Conservation (phyloP, 2,888 invertebrate species). For the Drosophila peninsularis region DNA sequence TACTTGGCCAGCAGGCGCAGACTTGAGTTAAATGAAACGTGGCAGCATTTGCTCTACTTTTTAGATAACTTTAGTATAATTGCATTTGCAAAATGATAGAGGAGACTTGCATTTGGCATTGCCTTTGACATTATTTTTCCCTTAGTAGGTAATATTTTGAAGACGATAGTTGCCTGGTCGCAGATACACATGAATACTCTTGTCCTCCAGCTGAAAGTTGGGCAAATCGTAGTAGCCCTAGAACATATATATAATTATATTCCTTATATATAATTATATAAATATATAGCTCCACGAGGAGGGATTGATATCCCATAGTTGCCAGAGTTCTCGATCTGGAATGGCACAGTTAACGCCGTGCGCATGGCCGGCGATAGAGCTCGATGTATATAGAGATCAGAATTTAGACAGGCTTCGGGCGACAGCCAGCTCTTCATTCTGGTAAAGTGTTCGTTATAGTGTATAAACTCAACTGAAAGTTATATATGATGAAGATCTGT, state of each 20-base stretch:
- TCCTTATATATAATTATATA: too few relatives aligned
- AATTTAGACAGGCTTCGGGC: conserved; percentile 15
- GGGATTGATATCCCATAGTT: too few relatives aligned
- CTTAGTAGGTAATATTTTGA: conserved; percentile 27
- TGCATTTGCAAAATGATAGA: conserved; percentile 37
- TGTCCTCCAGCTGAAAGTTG: conserved; percentile 49
- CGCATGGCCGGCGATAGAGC: conserved; percentile 27
- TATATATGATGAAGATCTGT: not conserved
- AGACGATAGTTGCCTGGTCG: conserved; percentile 53
- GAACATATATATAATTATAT: not conserved
- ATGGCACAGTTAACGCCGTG: conserved; percentile 40
- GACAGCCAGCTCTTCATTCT: conserved; percentile 41
- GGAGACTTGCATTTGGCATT: too few relatives aligned
- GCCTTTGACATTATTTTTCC: conserved; percentile 14
- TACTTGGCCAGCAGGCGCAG: conserved; percentile 21
- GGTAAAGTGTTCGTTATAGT: conserved; percentile 31
- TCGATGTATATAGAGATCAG: conserved; percentile 37
- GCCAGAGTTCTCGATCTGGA: conserved; percentile 24
- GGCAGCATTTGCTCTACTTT: not conserved
- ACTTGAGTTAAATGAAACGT: conserved; percentile 4
- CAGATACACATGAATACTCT: conserved; percentile 58
- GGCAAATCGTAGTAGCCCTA: conserved; percentile 50
- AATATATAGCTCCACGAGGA: too few relatives aligned
- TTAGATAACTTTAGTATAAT: conserved; percentile 51
- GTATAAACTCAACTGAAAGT: too few relatives aligned